Base-by-base conservation (phyloP, 1,140 invertebrate genomes). In the Diabrotica virgifera region DNA sequence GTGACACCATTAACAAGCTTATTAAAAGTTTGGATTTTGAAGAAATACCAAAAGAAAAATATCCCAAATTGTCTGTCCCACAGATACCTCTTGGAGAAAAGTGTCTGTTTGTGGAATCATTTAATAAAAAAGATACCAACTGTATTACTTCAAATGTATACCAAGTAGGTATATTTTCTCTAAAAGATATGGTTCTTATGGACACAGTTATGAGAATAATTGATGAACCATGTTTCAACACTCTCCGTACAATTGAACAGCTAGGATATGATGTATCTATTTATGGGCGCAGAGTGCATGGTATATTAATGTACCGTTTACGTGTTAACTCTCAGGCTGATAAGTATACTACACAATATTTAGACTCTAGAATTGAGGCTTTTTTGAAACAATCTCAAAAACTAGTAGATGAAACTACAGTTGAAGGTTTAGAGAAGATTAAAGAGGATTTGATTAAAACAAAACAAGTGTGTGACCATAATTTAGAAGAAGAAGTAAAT, bases 111-210 rank as follows among this genome's bases (percentile, higher is more conserved):
- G 24, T 24, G 24, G 24, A 24, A 24, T 24, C 24, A 24, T 69
- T 85, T 53, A 92, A 94, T 76, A 75, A 77, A 11, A 79, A 82
- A 5, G 92, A 96, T 72, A 84, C 85, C 5, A 97, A 95, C 79
- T 95, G 92, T 7, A 85, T 92, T 52, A 85, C 96, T 35, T 89
- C 87, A n/a, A 94, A 95, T 79, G 96, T 95, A 78, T 97, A 96
- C 81, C 95, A 97, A 83, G 90, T 0, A 81, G 24, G 24, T 1
- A 2, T 24, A 24, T 24, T 24, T 24, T 24, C 24, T 24, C 24
- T 24, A 24, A 24, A 85, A 46, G 82, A 86, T 36, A 85, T 85
- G 53, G 89, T 89, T 68, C 83, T 93, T 0, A 80, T 95, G 0
- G 91, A 96, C 77, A 77, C 96, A 6, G 76, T 97, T 59, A 86